Evolutionary conservation across 2,888 invertebrate species (phyloP).

Genomic region (Cantharis lateralis): DNA sequence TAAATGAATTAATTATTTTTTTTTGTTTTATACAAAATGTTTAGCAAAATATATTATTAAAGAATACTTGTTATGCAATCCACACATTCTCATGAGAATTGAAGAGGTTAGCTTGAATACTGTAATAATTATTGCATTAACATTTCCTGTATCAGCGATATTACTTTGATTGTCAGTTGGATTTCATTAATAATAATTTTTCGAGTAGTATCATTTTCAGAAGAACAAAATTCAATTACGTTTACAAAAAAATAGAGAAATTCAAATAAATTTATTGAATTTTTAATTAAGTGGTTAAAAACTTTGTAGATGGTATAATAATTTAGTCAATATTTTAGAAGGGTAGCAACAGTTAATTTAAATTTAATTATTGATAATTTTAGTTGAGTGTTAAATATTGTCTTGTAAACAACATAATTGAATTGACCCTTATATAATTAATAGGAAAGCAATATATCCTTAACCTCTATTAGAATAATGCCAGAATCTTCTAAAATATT

Average conservation of each 20-base stretch:
- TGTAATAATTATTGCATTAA: not conserved
- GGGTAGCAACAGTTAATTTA: not conserved
- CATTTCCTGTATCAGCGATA: not conserved
- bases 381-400: not conserved
- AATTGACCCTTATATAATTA: not conserved
- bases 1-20: too few species aligned
- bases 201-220: not conserved
- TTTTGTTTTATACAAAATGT: too few species aligned
- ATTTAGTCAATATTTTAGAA: not conserved
- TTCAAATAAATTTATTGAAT: not conserved
- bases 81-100: not conserved
- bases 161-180: not conserved
- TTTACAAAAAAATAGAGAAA: not conserved
- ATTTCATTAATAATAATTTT: not conserved
- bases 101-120: not conserved
- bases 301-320: not conserved
- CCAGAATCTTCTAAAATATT: not conserved
- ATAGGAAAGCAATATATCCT: not conserved
- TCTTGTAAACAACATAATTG: not conserved
- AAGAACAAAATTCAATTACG: not conserved
- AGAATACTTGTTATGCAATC: too few species aligned
- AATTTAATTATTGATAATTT: not conserved
- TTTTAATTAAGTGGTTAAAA: too few species aligned
- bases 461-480: not conserved
- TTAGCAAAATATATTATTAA: too few species aligned